Conservation (phyloP, 2,888 invertebrate genomes). For the Drosophila cracens region DNA sequence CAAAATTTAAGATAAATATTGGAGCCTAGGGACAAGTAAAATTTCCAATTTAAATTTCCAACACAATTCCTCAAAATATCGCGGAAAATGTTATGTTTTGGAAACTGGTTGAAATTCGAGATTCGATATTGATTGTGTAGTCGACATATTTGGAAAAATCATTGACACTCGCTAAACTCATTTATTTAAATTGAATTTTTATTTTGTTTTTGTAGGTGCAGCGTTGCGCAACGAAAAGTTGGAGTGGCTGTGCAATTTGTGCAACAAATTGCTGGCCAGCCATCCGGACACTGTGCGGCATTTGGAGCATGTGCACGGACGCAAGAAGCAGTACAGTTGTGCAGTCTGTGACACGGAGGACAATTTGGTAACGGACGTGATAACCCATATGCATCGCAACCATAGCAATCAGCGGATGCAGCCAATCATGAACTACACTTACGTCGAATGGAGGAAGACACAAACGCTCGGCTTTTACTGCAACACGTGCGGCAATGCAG, state of each 20-base stretch:
- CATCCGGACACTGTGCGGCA: not conserved
- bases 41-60: not conserved
- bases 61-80: not conserved
- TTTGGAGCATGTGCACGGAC: slow-evolving; percentile 13
- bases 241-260: slow-evolving; percentile 55
- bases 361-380: not conserved
- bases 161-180: not conserved
- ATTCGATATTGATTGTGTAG: not conserved
- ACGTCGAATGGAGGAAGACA: slow-evolving; percentile 38
- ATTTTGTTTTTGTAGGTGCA: slow-evolving; percentile 3
- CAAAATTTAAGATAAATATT: too few species aligned
- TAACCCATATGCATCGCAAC: slow-evolving; percentile 30
- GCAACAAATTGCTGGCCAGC: not conserved
- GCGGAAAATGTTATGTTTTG: not conserved
- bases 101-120: not conserved
- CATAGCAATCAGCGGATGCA: slow-evolving; percentile 32
- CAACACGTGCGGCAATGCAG: slow-evolving; percentile 23
- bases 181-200: not conserved
- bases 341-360: slow-evolving; percentile 16
- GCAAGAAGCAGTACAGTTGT: slow-evolving; percentile 22
- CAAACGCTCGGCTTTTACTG: slow-evolving; percentile 70
- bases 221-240: not conserved
- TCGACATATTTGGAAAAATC: not conserved
- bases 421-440: slow-evolving; percentile 32
- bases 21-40: not conserved